Evolutionary conservation across 2,113 vertebrate species (phyloP).

Genomic region (Lonchura striata): DNA sequence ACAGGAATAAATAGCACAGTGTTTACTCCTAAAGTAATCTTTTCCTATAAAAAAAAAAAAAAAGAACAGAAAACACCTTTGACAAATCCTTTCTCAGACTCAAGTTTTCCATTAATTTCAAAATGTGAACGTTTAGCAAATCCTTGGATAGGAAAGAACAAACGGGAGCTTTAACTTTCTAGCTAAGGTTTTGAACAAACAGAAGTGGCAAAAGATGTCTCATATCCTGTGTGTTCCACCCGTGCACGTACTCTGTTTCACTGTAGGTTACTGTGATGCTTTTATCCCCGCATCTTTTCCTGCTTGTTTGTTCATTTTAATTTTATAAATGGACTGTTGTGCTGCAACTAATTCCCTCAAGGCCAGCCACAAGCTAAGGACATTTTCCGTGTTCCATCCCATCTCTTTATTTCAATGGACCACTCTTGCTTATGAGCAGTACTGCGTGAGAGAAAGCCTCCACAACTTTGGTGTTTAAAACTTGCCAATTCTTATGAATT

Average conservation of each 20-base stretch:
- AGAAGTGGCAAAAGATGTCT: conserved; percentile 25
- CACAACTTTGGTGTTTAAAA: background rate
- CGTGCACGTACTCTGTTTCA: background rate
- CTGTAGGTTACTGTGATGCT: conserved; percentile 7
- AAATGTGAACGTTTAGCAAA: background rate
- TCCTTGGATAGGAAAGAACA: background rate
- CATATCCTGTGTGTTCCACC: background rate
- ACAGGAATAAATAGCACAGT: background rate
- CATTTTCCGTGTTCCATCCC: background rate
- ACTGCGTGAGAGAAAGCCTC: background rate
- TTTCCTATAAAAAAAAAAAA: background rate
- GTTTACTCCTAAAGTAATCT: conserved; percentile 2
- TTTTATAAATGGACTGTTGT: conserved; percentile 34
- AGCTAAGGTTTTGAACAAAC: conserved; percentile 34
- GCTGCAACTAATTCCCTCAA: background rate
- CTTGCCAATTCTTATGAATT: background rate
- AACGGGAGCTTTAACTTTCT: background rate
- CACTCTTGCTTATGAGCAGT: background rate
- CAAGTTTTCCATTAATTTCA: conserved; percentile 14
- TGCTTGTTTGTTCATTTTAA: background rate
- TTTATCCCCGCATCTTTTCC: background rate
- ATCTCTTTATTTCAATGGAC: background rate
- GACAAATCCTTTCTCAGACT: background rate
- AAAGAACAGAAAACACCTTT: conserved; percentile 5
- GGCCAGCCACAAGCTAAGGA: background rate